Base-by-base conservation (phyloP, 2,113 vertebrate genomes). In the Epinephelus cyanopodus region DNA sequence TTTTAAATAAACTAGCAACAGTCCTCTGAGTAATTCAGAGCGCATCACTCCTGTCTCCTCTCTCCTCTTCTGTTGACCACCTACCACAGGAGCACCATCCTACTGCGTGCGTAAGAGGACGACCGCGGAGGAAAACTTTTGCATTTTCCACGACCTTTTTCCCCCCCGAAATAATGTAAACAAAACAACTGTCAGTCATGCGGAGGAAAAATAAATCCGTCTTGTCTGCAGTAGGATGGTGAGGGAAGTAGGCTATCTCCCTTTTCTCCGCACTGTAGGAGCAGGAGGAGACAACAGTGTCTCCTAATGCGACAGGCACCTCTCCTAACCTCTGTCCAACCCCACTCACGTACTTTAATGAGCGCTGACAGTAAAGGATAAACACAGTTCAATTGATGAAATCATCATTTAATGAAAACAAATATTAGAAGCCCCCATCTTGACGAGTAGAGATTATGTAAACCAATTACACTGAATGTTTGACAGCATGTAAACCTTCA, bases 21-120 rank as follows among this genome's bases (percentile, higher is more conserved):
- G 86, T 77, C 68, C 85, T 42, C 79, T 62, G 86, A 85, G 79
- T 84, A 14, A 87, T 85, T 87, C 82, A 86, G 73, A 86, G 73
- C 87, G 86, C 87, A 87, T 89, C 88, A 61, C 87, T 68, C 73
- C 61, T 66, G 45, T 81, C 66, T 88, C 72, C 72, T 13, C 56
- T 81, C 63, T 56, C 60, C 45, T 60, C 66, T 54, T 47, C 77
- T 60, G 67, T 3, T 80, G 77, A 86, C 77, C 74, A 83, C 77
- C 81, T 52, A 79, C n/a, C 21, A 74, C 65, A 69, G 19, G 52
- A 66, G 48, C 60, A 11, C 70, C 29, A 9, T 29, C 60, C 70
- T 63, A 12, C 47, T 54, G 77, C 63, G 8, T 37, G 77, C 69
- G 66, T 73, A 48, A 77, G 42, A 79, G 64, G 71, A 54, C 67